phyloP scores from a whole-genome alignment of 2,888 invertebrate genomes.

The Watsonalla binaria region DNA sequence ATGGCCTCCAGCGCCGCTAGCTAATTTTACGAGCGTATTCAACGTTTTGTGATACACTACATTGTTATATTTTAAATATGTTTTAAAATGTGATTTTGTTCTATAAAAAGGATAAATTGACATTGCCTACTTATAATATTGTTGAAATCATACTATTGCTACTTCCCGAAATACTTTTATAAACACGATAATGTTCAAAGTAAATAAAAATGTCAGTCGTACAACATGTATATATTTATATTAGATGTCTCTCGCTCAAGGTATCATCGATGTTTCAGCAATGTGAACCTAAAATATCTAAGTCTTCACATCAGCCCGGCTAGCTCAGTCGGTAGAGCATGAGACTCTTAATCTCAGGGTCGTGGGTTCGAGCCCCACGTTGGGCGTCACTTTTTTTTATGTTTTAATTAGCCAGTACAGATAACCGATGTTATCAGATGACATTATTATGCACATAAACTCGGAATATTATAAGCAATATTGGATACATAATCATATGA shows the following conservation, averaged over 20 bases:
- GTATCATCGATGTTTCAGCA: not conserved
- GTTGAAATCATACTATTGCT: no score
- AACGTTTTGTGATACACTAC: not conserved
- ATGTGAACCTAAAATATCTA: not conserved
- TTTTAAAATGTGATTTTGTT: not conserved
- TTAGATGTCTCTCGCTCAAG: no score
- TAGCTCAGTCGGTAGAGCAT: constrained; percentile 80
- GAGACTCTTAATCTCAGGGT: constrained; percentile 83
- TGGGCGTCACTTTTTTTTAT: constrained; percentile 57
- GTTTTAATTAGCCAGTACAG: not conserved
- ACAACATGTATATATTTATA: no score
- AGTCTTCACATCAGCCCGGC: constrained; percentile 53
- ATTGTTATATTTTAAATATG: not conserved
- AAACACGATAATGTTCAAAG: no score
- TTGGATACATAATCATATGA: no score
- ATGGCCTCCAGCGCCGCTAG: constrained; percentile 39
- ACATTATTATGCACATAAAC: no score
- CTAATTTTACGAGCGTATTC: constrained; percentile 17
- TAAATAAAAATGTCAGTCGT: no score
- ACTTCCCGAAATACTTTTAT: no score
- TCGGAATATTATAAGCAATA: no score
- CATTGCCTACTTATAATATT: no score
- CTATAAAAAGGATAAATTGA: not conserved
- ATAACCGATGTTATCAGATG: no score
- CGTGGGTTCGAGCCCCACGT: constrained; percentile 82